phyloP scores from a whole-genome alignment of 2,888 invertebrate genomes.

The Nomada hirtipes region DNA sequence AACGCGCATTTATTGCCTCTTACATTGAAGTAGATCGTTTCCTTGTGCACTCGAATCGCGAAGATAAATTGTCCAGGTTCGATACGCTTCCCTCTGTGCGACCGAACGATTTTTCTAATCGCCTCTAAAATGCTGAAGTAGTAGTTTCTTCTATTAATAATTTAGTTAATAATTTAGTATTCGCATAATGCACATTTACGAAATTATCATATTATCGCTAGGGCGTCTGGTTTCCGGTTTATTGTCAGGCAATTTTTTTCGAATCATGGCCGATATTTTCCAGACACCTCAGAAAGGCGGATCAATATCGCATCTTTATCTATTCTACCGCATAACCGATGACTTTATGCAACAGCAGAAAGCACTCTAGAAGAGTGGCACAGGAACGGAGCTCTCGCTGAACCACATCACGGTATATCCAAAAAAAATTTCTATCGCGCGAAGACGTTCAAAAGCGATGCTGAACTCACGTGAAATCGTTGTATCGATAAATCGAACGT shows the following conservation, averaged over 20 bases:
- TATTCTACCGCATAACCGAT: not conserved
- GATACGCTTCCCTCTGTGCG: not conserved
- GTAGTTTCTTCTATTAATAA: not conserved
- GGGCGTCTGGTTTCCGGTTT: too few relatives aligned
- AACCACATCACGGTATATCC: too few relatives aligned
- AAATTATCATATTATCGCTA: not conserved
- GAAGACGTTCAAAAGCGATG: not conserved
- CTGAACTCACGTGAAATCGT: slow-evolving; percentile 1
- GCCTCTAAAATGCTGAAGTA: not conserved
- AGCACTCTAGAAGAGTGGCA: not conserved
- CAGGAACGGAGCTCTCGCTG: not conserved
- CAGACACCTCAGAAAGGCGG: not conserved
- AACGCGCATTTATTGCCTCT: not conserved
- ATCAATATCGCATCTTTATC: slow-evolving; percentile 9
- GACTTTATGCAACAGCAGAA: slow-evolving; percentile 3
- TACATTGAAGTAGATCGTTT: not conserved
- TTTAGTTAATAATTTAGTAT: too few relatives aligned
- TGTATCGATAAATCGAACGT: slow-evolving; percentile 9
- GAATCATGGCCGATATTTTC: not conserved
- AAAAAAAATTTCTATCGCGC: too few relatives aligned
- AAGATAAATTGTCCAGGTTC: not conserved
- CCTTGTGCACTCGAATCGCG: not conserved
- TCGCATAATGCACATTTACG: too few relatives aligned
- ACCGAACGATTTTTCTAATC: slow-evolving; percentile 14
- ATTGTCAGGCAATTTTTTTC: not conserved